These are phyloP conservation scores for Junco hyemalis DNA, from an alignment of 2,113 vertebrate genomes.

Conservation along the genomic window DNA sequence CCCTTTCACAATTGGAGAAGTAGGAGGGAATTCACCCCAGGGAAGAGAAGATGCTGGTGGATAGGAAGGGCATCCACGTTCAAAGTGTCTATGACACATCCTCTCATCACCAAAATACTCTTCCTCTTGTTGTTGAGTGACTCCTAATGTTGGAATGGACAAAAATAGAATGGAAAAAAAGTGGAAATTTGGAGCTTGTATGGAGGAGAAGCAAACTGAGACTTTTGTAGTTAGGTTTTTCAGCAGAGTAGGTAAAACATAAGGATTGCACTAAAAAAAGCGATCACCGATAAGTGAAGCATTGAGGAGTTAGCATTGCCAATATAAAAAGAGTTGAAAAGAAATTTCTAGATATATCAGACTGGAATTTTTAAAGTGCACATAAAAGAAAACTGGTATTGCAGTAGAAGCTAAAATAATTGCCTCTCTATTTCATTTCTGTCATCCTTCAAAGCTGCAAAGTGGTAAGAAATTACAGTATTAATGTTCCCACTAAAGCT, in stretches of 20 bases:
- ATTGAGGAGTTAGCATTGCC: neutral
- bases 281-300: neutral
- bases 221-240: neutral
- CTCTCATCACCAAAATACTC: neutral
- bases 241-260: neutral
- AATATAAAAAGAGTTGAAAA: neutral
- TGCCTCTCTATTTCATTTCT: neutral
- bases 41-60: neutral
- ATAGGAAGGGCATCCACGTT: rapidly evolving
- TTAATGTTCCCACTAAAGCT: neutral
- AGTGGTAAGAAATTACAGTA: neutral
- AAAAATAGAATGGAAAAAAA: neutral
- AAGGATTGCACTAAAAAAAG: neutral
- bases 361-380: neutral
- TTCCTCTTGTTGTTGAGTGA: neutral
- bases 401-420: neutral
- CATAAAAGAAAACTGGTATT: neutral
- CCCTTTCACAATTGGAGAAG: neutral
- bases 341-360: neutral
- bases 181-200: neutral
- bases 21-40: neutral
- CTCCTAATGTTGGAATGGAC: neutral
- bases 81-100: rapidly evolving
- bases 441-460: neutral
- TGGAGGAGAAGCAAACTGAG: neutral